Conservation (phyloP, 2,888 invertebrate genomes). For the Andricus quercusramuli region DNA sequence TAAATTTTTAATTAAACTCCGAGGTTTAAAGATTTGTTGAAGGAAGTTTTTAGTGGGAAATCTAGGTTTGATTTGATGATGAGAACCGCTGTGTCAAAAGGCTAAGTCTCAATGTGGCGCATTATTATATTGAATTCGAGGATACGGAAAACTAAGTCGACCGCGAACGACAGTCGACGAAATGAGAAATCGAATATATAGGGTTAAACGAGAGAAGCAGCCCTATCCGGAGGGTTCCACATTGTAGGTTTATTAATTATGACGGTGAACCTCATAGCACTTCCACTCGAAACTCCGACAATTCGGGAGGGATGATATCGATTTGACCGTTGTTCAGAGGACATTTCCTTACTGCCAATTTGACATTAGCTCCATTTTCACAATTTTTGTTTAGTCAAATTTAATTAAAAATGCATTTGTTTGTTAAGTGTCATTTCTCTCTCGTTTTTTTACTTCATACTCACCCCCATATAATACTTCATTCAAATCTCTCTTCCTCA, state of each 20-base stretch:
- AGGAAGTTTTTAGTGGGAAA: not conserved
- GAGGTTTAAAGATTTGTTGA: not conserved
- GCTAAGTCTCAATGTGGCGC: constrained; percentile 56
- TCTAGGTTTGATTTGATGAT: constrained; percentile 4
- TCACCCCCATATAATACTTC: no score
- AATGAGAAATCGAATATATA: constrained; percentile 53
- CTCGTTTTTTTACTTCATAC: no score
- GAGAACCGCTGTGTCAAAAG: constrained; percentile 62
- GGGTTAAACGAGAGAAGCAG: constrained; percentile 33
- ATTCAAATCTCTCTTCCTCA: no score
- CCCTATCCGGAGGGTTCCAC: constrained; percentile 43
- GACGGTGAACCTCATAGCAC: constrained; percentile 56
- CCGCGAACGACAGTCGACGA: constrained; percentile 55
- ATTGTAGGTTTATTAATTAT: constrained; percentile 66
- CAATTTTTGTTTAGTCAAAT: no score
- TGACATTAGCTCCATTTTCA: not conserved
- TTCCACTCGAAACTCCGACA: constrained; percentile 21
- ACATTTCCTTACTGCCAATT: constrained; percentile 43
- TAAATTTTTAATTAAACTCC: not conserved
- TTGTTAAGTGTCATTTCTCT: no score
- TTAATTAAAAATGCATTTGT: no score
- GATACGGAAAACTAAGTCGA: constrained; percentile 67
- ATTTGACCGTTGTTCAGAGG: constrained; percentile 50
- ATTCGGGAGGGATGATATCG: constrained; percentile 50
- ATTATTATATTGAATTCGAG: constrained; percentile 73